Base-by-base conservation (phyloP, 2,113 vertebrate genomes). In the Galbula dea region DNA sequence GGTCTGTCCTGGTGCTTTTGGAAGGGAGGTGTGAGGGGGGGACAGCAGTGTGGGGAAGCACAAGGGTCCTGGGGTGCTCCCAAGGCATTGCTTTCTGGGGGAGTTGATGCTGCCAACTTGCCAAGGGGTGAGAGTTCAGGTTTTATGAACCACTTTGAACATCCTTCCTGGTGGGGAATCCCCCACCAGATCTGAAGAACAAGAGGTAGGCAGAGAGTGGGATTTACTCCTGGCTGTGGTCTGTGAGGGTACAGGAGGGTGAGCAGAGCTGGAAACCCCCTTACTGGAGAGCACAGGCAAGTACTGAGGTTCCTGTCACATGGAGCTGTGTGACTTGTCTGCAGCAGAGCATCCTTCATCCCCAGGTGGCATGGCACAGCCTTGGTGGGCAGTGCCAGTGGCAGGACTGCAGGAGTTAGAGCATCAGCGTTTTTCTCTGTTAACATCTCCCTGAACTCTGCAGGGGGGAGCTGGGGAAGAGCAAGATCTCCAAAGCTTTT, bases 31-130 rank as follows among this genome's bases (percentile, higher is more conserved):
- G 22, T 7, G 21, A 7, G 26, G 15, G 13, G 22, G 21, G 5
- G 16, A n/a, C 43, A 36, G 51, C 34, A 20, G 30, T 8, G 65
- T 0, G 4, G 69, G 48, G 30, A 45, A 21, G 48, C 37, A 9
- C 9, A 0, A 30, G 34, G 11, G 24, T 34, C 5, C 34, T 24
- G 58, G 24, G 39, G 6, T 58, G 58, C 54, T 73, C 23, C 57
- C 45, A 5, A 51, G 41, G 26, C 57, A 14, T 67, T 8, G 43
- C 36, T 66, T 0, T 0, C 7, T 27, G n/a, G 1, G 24, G 51
- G 17, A 15, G 4, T 5, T 48, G 45, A 12, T 62, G 75, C 12
- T 1, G 2, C 30, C 3, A 4, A 4, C 19, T 43, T 39, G 39
- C 0, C 41, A 7, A 7, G 2, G 20, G 43, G 12, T 71, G 43